Evolutionary conservation across 2,113 vertebrate genomes (phyloP), one percentile per base, ranked within the genome.

Genomic region (Pithys albifrons): DNA sequence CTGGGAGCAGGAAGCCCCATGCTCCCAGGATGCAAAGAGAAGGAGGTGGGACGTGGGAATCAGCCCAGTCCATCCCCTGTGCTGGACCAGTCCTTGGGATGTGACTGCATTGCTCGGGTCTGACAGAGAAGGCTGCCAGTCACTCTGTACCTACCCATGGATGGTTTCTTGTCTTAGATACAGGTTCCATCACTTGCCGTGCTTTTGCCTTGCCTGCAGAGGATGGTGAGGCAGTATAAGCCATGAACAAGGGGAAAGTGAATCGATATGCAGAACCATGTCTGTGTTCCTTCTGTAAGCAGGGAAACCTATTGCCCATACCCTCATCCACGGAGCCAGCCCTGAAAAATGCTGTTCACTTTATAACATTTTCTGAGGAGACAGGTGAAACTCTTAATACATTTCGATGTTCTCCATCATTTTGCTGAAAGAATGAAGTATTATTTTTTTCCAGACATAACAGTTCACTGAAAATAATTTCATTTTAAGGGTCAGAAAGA

Each of bases 61-160:
- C 75, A 71, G 88, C 33, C 48, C 5, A 1, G 0, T 55, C 78
- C 48, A 23, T 37, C 12, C 48, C 35, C 29, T 58, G 62, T 31
- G 11, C 46, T 62, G 62, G 43, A 25, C 71, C 81, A n/a, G 39
- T 35, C 74, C 55, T 58, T 0, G 0, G 69, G 48, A 62, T 66
- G 43, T 51, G 58, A 70, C 41, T 22, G 71, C 55, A 71, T 12
- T 0, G 1, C 52, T 59, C 0, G 0, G 11, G 12, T 76, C 27
- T 81, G 70, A 31, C 45, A 35, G 55, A 24, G 10, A 10, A 24
- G 22, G 54, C 48, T 61, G 35, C 16, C 55, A 27, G 31, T 57
- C n/a, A 10, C 27, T 81, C 39, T 9, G 2, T 45, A n/a, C 57
- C 62, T 54, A 41, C 73, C 64, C 8, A 0, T 28, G 79, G 82